Conservation (phyloP, 2,888 invertebrate genomes). For the Cephalotes varians region DNA sequence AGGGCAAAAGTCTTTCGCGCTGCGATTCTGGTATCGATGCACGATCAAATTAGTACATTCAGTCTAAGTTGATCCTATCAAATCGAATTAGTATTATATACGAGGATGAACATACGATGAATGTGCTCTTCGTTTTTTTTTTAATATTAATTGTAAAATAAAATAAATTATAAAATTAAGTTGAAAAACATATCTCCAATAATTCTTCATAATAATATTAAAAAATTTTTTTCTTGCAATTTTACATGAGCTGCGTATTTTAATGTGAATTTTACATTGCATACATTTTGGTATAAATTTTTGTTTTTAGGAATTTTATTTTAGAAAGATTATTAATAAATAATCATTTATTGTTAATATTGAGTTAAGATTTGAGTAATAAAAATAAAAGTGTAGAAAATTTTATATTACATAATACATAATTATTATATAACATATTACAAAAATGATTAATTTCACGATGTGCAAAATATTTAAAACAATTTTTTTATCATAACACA, state of each 20-base stretch:
- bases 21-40: neutral
- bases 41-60: neutral
- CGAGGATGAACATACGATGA: neutral
- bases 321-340: too few relatives aligned
- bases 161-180: neutral
- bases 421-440: too few relatives aligned
- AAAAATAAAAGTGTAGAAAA: neutral
- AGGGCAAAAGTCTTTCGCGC: conserved; percentile 12
- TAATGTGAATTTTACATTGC: neutral
- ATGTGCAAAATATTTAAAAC: neutral
- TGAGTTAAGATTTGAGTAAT: too few relatives aligned
- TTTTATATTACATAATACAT: neutral
- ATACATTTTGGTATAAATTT: neutral
- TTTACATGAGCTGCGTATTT: neutral
- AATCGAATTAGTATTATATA: neutral
- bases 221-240: too few relatives aligned
- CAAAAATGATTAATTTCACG: neutral
- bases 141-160: neutral
- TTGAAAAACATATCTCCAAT: neutral
- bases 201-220: neutral
- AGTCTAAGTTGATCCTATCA: neutral
- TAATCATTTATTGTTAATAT: too few relatives aligned
- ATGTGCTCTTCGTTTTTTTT: neutral
- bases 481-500: neutral
- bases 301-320: neutral